Evolutionary conservation across 2,888 invertebrate species (phyloP), one percentile per base, ranked within the genome.

Genomic region (Agrochola litura): DNA sequence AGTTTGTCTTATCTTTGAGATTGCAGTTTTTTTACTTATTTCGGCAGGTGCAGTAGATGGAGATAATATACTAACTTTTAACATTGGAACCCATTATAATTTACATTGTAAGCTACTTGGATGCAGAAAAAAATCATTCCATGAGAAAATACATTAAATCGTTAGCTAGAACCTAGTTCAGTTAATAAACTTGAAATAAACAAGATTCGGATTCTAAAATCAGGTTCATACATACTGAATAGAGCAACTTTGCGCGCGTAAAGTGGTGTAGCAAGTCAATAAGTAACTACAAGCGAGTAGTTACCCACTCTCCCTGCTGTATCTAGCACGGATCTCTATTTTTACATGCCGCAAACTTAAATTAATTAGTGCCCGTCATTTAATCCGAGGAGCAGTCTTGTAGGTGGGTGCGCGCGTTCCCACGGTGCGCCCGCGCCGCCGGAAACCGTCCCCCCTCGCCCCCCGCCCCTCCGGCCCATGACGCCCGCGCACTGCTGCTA

Each of bases 291-390:
- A 68, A 76, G 79, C 82, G 52, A 77, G 85, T 73, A 80, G 84
- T 80, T 84, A 84, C 58, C 84, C 82, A 86, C 87, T 89, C 88
- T 89, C 88, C 83, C 86, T 86, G 73, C 82, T 84, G 83, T 84
- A 88, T 88, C 89, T 87, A 88, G 90, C 89, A 90, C 89, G 89
- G 91, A 92, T 91, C 90, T 92, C 92, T 92, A 93, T 93, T 94
- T 94, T 94, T 94, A 93, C 92, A 90, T 90, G 91, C 86, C 90
- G 92, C 92, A 90, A 92, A 94, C 92, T 94, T 92, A 94, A 95
- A 96, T 95, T 96, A 96, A 96, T 96, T 96, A 96, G 95, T 95
- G 92, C 90, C 92, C 93, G 94, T 94, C 95, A 92, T 95, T 94
- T 95, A 95, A 95, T 95, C 94, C 93, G 93, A 93, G 92, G 92